Conservation (phyloP, 2,113 vertebrate genomes). For the Syrrhaptes paradoxus region DNA sequence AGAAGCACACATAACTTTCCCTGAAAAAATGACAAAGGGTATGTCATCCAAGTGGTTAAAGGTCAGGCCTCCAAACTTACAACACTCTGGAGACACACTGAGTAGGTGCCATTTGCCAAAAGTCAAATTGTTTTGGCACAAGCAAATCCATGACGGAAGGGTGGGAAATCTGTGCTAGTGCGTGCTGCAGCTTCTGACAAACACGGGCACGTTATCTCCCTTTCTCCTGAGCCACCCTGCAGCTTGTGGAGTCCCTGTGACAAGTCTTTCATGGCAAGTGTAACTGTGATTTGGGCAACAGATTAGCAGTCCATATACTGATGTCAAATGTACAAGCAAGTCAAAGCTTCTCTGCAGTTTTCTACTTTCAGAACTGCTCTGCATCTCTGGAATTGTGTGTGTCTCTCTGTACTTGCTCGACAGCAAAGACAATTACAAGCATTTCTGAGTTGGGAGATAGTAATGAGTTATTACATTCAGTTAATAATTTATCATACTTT, state of each 20-base stretch:
- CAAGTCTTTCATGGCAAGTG: background rate
- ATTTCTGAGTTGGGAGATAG: background rate
- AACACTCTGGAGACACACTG: background rate
- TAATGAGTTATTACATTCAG: background rate
- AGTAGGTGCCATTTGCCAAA: background rate
- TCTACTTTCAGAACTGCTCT: background rate
- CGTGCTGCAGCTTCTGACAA: background rate
- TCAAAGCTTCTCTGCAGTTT: background rate
- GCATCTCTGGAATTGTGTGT: background rate
- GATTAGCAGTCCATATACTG: background rate
- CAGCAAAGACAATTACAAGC: background rate
- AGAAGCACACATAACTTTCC: background rate
- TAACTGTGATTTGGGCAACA: background rate
- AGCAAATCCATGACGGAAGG: accelerated
- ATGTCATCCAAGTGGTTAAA: background rate
- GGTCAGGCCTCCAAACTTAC: background rate
- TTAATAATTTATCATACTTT: background rate
- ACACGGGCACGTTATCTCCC: background rate
- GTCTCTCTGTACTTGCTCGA: background rate
- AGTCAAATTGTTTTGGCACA: background rate
- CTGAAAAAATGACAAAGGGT: background rate
- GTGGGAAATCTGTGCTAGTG: background rate
- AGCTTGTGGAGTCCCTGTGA: background rate
- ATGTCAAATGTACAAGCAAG: background rate
- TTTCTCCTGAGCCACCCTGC: background rate